Evolutionary conservation across 2,888 invertebrate species (phyloP), one percentile per base, ranked within the genome.

Genomic region (Tenthredo amoena): DNA sequence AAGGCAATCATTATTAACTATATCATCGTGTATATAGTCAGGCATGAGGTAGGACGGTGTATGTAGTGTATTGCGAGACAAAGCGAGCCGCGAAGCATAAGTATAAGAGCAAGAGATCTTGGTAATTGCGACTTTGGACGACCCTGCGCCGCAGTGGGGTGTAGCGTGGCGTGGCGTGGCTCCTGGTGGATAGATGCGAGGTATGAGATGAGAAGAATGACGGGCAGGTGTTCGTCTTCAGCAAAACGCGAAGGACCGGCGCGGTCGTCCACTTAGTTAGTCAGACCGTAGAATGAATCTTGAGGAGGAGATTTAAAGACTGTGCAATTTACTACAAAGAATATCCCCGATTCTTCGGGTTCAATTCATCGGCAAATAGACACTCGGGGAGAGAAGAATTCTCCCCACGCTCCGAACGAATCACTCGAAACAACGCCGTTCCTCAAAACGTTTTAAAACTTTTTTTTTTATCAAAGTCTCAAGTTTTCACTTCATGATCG

Each of bases 1-100:
- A 34, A 34, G 34, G 68, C 68, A 68, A 68, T 68, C 68, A 68
- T 68, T 68, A 68, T 68, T 68, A 68, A 68, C 68, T 34, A 68
- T 68, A 68, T 68, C 68, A 68, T 68, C 68, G 34, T 5, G 34
- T 4, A 31, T 31, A 34, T 31, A 12, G 4, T 31, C 2, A 5
- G 15, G 34, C 1, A 68, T 1, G 15, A 26, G 21, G 18, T 18
- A 15, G 15, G 34, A 4, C 26, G 15, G 15, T 68, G 68, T 34
- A 34, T 68, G 68, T 68, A 18, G 26, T 68, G 1, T 18, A 68
- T 34, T 68, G 68, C 68, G 34, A 68, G 34, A 68, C 68, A 68
- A 68, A 68, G 68, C 68, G 68, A 34, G 68, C 34, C 34, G 68
- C 68, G 34, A 62, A 12, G 26, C 12, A 62, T 12, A 21, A 62